These are phyloP conservation scores for Ophion slaviceki DNA, from an alignment of 2,888 invertebrate genomes.

Conservation along the genomic window DNA sequence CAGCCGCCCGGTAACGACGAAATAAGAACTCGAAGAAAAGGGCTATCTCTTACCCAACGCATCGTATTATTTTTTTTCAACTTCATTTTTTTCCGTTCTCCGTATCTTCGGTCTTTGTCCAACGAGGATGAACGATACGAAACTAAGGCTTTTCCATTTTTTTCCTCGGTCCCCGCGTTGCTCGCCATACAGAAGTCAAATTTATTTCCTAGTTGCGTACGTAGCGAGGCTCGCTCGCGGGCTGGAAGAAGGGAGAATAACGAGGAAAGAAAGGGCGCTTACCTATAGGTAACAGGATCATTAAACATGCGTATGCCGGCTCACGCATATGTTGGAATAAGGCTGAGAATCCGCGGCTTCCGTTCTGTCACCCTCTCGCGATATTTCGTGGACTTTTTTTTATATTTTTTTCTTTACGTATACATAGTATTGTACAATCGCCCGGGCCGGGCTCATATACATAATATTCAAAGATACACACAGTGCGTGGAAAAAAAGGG, in stretches of 20 bases:
- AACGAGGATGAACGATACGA: background rate
- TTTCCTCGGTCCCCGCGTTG: background rate
- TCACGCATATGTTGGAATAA: conserved; percentile 73
- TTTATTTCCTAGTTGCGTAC: conserved; percentile 2
- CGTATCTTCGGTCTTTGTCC: background rate
- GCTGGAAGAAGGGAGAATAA: conserved; percentile 45
- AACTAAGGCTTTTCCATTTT: conserved; percentile 10
- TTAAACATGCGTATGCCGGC: conserved; percentile 76
- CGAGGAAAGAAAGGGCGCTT: conserved; percentile 51
- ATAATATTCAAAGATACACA: conserved; percentile 63
- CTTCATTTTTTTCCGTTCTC: background rate
- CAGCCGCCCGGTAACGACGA: conserved; percentile 43
- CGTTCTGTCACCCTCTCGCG: conserved; percentile 58
- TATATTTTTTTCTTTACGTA: background rate
- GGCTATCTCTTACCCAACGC: conserved; percentile 14
- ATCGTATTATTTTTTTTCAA: conserved; percentile 19
- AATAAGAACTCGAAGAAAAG: conserved; percentile 56
- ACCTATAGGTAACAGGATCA: conserved; percentile 74
- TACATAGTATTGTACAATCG: conserved; percentile 25
- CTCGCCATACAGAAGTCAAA: conserved; percentile 6
- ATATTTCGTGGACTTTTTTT: conserved; percentile 45
- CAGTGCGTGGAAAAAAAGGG: conserved; percentile 63
- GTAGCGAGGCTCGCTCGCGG: background rate
- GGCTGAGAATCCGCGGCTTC: conserved; percentile 35
- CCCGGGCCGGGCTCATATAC: conserved; percentile 53